Evolutionary conservation across 2,797 vertebrate species (phyloP).

Genomic region (Arrhamphus sclerolepis): DNA sequence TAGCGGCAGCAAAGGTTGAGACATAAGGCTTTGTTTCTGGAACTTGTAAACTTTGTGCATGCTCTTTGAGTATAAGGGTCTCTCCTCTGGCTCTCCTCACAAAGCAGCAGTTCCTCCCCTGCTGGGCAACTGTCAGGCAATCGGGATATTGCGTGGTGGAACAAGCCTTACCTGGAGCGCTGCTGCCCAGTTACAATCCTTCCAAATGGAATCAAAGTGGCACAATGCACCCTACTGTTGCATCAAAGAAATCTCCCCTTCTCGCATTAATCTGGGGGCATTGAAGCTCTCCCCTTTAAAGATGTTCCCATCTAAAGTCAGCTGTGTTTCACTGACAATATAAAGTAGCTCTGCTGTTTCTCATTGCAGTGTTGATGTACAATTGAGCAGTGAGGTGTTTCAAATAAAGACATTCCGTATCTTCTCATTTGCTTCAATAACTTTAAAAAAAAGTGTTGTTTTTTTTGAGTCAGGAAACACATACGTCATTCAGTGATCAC

Average conservation of each 20-base stretch:
- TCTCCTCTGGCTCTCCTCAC: slow-evolving; percentile 47
- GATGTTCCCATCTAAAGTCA: slow-evolving; percentile 66
- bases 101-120: slow-evolving; percentile 40
- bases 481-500: slow-evolving; percentile 1
- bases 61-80: slow-evolving; percentile 28
- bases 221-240: slow-evolving; percentile 70
- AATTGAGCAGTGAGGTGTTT: slow-evolving; percentile 15
- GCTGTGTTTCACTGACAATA: slow-evolving; percentile 56
- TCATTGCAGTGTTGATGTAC: slow-evolving; percentile 21
- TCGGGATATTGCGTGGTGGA: slow-evolving; percentile 57
- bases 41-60: slow-evolving; percentile 42
- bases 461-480: too few species aligned
- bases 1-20: not conserved
- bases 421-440: slow-evolving; percentile 11
- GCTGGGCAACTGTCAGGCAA: slow-evolving; percentile 69
- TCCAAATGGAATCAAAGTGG: slow-evolving; percentile 78
- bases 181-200: slow-evolving; percentile 58
- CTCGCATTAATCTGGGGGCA: slow-evolving; percentile 69
- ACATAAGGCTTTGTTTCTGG: slow-evolving; percentile 31
- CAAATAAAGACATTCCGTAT: slow-evolving; percentile 19
- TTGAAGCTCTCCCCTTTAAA: slow-evolving; percentile 68
- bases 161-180: slow-evolving; percentile 67
- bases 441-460: slow-evolving; percentile 1
- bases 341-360: slow-evolving; percentile 35
- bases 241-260: slow-evolving; percentile 71